Conservation (phyloP, 1,140 invertebrate genomes). For the Nomia melanderi region DNA sequence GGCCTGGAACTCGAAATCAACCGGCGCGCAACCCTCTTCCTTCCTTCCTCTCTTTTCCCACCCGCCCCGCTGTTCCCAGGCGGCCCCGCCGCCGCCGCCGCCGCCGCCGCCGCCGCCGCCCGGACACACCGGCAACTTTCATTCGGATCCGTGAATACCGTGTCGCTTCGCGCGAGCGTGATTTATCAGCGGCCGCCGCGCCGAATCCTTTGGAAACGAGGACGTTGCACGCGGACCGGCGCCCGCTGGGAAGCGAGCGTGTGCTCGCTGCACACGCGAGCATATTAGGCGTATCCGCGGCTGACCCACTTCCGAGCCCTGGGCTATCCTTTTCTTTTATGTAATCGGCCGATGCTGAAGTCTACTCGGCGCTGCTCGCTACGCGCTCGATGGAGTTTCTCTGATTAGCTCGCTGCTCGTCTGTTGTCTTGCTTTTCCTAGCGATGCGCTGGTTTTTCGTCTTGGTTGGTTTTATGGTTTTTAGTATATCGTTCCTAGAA, state of each 20-base stretch:
- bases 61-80: too few relatives aligned
- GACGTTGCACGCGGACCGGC: constrained; percentile 1
- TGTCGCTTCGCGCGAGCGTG: not conserved
- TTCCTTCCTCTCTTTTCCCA: too few relatives aligned
- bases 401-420: too few relatives aligned
- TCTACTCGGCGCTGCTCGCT: too few relatives aligned
- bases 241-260: constrained; percentile 27
- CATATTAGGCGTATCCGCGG: constrained; percentile 21
- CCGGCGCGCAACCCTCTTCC: not conserved
- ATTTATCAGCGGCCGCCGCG: not conserved
- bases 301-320: constrained; percentile 24
- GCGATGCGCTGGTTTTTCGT: too few relatives aligned
- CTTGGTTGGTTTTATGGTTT: too few relatives aligned
- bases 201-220: constrained; percentile 25
- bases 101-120: not conserved
- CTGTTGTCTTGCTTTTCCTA: too few relatives aligned
- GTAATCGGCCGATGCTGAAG: constrained; percentile 28
- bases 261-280: constrained; percentile 6
- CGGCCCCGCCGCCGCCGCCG: not conserved
- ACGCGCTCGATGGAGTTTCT: too few relatives aligned
- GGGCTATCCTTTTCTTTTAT: constrained; percentile 38
- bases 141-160: not conserved
- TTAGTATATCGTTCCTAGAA: too few relatives aligned
- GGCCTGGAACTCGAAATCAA: constrained; percentile 38
- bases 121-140: not conserved